phyloP scores from a whole-genome alignment of 2,888 invertebrate genomes.

The Ernsta delagoae region DNA sequence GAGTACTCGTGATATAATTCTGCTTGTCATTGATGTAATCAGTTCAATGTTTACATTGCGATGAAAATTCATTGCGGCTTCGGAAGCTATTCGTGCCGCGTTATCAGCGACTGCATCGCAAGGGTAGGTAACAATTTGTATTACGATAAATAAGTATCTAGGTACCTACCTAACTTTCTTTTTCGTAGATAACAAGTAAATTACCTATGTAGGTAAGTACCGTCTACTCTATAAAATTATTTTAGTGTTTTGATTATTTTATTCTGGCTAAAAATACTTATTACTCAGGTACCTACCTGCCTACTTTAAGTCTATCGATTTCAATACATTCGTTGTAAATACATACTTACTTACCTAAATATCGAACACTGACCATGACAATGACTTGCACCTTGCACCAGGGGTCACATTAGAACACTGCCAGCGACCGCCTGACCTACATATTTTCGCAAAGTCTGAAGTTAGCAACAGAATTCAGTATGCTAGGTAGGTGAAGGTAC shows the following conservation, averaged over 20 bases:
- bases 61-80: conserved; percentile 48
- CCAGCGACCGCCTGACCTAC: background rate
- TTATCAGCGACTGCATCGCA: conserved; percentile 15
- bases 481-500: too few relatives aligned
- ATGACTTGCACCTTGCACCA: conserved; percentile 11
- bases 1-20: conserved; percentile 49
- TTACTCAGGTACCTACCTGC: too few relatives aligned
- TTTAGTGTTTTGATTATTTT: too few relatives aligned
- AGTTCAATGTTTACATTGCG: conserved; percentile 76
- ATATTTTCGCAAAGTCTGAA: conserved; percentile 4
- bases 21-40: conserved; percentile 66
- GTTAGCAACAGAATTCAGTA: background rate
- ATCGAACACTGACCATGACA: conserved; percentile 15
- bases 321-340: too few relatives aligned
- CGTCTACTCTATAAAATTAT: too few relatives aligned
- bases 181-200: too few relatives aligned
- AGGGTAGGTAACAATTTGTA: conserved; percentile 16
- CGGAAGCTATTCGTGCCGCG: conserved; percentile 20
- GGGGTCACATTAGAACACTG: conserved; percentile 8
- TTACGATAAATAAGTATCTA: too few relatives aligned
- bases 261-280: too few relatives aligned
- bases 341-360: too few relatives aligned
- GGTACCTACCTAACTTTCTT: too few relatives aligned
- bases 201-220: too few relatives aligned
- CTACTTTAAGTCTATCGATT: too few relatives aligned